Conservation (phyloP, 2,113 vertebrate genomes). For the Petrocephalus microphthalmus region DNA sequence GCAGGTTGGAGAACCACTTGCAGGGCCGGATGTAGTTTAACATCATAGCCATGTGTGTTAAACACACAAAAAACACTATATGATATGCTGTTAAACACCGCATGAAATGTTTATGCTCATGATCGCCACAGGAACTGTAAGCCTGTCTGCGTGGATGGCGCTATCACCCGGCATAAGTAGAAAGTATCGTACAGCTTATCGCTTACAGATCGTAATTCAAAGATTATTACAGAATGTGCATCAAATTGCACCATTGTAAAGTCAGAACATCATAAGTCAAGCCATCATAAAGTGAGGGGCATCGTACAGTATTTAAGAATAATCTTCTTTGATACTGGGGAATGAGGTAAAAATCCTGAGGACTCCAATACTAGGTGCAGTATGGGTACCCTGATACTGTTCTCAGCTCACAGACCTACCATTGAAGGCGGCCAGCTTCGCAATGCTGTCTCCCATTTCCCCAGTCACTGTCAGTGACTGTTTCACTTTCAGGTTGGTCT, state of each 20-base stretch:
- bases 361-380: background rate
- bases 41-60: background rate
- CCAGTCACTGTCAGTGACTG: conserved; percentile 80
- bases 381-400: background rate
- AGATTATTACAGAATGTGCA: background rate
- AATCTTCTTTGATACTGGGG: background rate
- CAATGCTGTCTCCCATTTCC: conserved; percentile 66
- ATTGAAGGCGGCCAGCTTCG: conserved; percentile 51
- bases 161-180: background rate
- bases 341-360: background rate
- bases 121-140: background rate
- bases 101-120: background rate
- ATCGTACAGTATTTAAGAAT: background rate
- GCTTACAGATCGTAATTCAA: background rate
- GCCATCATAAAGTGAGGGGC: background rate
- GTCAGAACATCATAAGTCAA: background rate
- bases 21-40: background rate
- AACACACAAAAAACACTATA: background rate
- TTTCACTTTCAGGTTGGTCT: conserved; percentile 95
- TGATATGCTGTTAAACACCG: background rate
- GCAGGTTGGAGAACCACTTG: background rate
- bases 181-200: background rate
- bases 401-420: background rate
- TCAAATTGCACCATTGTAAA: background rate
- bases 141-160: background rate